A percentile compares a stretch with the other conserved stretches of the same genome.
Evolutionary conservation across 2,113 vertebrate genomes (phyloP).

Genomic region (Cnemophilus loriae): DNA sequence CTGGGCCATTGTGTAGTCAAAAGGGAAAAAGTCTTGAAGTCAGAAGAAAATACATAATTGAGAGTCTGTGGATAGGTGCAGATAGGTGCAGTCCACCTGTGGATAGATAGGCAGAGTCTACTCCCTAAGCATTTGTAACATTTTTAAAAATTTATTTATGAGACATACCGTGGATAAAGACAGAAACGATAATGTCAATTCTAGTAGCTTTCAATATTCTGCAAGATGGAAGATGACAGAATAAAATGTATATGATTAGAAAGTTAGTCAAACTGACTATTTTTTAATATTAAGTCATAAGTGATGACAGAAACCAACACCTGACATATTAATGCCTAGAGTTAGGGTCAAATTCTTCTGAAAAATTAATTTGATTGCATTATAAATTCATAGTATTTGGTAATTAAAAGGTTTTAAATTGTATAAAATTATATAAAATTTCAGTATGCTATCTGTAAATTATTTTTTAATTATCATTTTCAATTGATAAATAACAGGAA

Average conservation of each 20-base stretch:
- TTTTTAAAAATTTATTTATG: not conserved
- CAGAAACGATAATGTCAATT: not conserved
- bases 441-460: not conserved
- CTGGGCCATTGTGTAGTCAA: not conserved
- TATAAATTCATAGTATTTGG: conserved; percentile 47
- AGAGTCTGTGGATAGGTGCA: not conserved
- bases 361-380: conserved; percentile 52
- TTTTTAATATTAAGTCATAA: not conserved
- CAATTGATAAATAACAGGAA: not conserved
- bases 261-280: not conserved
- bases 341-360: conserved; percentile 11
- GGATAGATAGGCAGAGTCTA: not conserved
- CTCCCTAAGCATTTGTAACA: not conserved
- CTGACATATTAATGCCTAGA: not conserved
- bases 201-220: not conserved
- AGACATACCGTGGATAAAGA: not conserved
- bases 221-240: not conserved
- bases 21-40: not conserved
- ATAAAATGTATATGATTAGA: not conserved
- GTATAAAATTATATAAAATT: conserved; percentile 34
- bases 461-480: conserved; percentile 45
- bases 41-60: not conserved
- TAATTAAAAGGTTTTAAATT: conserved; percentile 46
- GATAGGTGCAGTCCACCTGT: not conserved
- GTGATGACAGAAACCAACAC: not conserved